These are phyloP conservation scores for Hafferia zeledoni DNA, from an alignment of 2,797 vertebrate genomes.

Conservation along the genomic window DNA sequence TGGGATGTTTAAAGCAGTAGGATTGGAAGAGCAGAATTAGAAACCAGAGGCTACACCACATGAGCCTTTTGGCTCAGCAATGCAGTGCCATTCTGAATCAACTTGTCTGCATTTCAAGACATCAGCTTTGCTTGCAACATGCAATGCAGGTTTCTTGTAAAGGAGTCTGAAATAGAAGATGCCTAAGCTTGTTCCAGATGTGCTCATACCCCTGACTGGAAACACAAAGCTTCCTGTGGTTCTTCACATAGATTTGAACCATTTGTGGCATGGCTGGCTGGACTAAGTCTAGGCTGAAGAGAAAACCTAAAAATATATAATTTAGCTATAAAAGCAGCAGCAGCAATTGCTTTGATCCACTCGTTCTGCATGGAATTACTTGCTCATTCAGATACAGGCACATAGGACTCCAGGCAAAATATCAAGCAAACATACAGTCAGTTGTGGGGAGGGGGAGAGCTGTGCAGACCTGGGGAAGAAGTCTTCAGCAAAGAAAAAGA, in stretches of 20 bases:
- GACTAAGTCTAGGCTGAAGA: not conserved
- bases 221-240: not conserved
- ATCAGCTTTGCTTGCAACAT: not conserved
- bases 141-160: not conserved
- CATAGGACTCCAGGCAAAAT: not conserved
- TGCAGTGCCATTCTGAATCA: not conserved
- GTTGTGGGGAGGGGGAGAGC: no score
- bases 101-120: not conserved
- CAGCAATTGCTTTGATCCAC: not conserved
- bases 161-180: not conserved
- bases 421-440: not conserved
- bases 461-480: not conserved
- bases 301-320: not conserved
- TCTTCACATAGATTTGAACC: not conserved
- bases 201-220: rapidly evolving
- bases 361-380: not conserved
- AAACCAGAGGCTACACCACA: not conserved
- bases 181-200: not conserved
- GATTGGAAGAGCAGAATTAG: not conserved
- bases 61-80: not conserved
- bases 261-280: not conserved
- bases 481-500: not conserved
- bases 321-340: not conserved
- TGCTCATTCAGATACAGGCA: not conserved
- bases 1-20: not conserved